Base-by-base conservation (phyloP, 1,140 invertebrate species). In the Brevipalpus yothersi region DNA sequence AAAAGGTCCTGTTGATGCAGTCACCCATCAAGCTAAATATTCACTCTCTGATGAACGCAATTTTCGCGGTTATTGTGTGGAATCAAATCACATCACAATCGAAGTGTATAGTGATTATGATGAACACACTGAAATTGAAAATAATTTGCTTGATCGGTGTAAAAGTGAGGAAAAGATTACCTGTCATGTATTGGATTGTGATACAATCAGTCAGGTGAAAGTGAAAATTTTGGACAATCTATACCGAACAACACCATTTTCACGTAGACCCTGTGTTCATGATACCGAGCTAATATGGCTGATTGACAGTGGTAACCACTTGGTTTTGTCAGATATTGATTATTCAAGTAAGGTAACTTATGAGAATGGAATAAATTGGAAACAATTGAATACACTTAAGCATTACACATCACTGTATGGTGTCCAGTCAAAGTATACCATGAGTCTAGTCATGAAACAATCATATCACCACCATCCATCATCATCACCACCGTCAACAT, bases 151-250 rank as follows among this genome's bases (percentile, higher is more conserved):
- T 47, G 45, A 47, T 15, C 1, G 17, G 17, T 15, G 13, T 15
- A 47, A 47, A 13, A 17, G 45, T 47, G 4, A 3, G 13, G 13
- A 47, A 47, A 31, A 12, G 31, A 31, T 31, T 31, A 31, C 31
- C 31, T 58, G 57, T 59, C 90, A 87, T 75, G 89, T 95, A 0
- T 77, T 97, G 57, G 91, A 96, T 74, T 97, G 92, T 78, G 94
- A 99, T 77, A 95, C 90, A 31, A 93, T 98, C 71, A 88, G 84
- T 61, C 94, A 99, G 75, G 90, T 97, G 0, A 98, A 98, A 71
- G 82, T 84, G 2, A 98, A 98, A 76, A 93, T 97, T 60, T 76
- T 98, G 40, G 93, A 98, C 74, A 82, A 88, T 19, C 77, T 98
- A 13, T 94, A 91, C 72, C 91, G 90, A 71, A 91, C 90, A 71